A percentile compares a stretch with the other conserved stretches of the same genome.
Evolutionary conservation across 2,113 vertebrate genomes (phyloP).

Genomic region (Lutjanus erythropterus): DNA sequence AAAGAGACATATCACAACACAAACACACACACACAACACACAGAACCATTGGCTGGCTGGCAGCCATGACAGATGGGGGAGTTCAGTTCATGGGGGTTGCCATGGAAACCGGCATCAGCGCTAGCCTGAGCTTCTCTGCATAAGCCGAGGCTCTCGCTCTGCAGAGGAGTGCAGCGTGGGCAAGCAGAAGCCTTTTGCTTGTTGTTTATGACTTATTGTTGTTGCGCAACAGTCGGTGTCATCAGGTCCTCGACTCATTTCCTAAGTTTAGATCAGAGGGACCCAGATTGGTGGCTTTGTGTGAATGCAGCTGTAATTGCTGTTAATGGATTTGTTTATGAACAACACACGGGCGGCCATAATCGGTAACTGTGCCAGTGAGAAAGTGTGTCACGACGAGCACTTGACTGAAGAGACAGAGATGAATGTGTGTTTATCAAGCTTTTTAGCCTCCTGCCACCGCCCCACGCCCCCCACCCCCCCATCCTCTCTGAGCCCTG

Average conservation of each 20-base stretch:
- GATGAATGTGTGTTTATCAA: conserved; percentile 11
- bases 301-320: neutral
- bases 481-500: neutral
- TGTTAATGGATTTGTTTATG: conserved; percentile 36
- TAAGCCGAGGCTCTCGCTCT: conserved; percentile 33
- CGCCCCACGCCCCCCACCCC: fast-evolving
- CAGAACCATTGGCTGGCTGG: conserved; percentile 72
- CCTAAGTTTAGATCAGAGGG: neutral
- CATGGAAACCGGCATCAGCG: conserved; percentile 82
- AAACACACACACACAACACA: conserved; percentile 36
- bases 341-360: neutral
- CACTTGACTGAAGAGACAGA: conserved; percentile 4
- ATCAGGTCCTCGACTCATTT: conserved; percentile 4
- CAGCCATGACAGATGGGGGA: conserved; percentile 87
- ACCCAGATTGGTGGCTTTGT: neutral
- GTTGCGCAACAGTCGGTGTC: conserved; percentile 57
- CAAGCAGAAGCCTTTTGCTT: conserved; percentile 22
- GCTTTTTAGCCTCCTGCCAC: conserved; percentile 13
- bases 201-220: conserved; percentile 63
- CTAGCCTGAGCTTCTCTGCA: conserved; percentile 54
- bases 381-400: conserved; percentile 54
- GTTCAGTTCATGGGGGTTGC: conserved; percentile 84
- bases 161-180: conserved; percentile 71
- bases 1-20: conserved; percentile 57
- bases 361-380: conserved; percentile 25